These are phyloP conservation scores for Liopterus haemorrhoidalis DNA, from an alignment of 2,888 invertebrate species.

Conservation along the genomic window DNA sequence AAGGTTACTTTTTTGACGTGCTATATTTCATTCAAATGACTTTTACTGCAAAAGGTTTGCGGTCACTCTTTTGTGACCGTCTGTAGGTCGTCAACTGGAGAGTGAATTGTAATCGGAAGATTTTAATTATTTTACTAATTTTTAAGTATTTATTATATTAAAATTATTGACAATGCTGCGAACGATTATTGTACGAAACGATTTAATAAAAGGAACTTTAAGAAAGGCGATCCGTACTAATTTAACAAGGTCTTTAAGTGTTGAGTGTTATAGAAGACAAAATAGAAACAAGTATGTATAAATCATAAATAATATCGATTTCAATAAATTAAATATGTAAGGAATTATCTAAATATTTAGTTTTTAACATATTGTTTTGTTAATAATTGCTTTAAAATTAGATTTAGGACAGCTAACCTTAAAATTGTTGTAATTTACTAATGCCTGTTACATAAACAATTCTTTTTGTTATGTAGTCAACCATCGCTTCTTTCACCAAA, in stretches of 20 bases:
- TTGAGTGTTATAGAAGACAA: slow-evolving; percentile 58
- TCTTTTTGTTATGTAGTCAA: slow-evolving; percentile 19
- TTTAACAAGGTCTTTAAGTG: slow-evolving; percentile 54
- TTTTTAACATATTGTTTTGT: neutral
- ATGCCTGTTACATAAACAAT: slow-evolving; percentile 10
- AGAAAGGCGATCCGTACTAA: slow-evolving; percentile 56
- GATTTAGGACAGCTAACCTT: neutral
- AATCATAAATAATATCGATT: slow-evolving; percentile 10
- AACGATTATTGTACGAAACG: slow-evolving; percentile 64
- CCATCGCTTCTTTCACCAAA: slow-evolving; percentile 24
- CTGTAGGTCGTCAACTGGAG: slow-evolving; percentile 19
- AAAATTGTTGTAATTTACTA: neutral
- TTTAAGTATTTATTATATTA: slow-evolving; percentile 14
- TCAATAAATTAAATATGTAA: slow-evolving; percentile 1
- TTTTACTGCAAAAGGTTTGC: slow-evolving; percentile 12
- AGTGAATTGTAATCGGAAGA: slow-evolving; percentile 24
- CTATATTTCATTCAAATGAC: neutral
- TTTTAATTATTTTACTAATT: slow-evolving; percentile 14
- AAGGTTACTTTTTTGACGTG: neutral
- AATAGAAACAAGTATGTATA: slow-evolving; percentile 52
- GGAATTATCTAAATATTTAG: neutral
- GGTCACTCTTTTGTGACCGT: slow-evolving; percentile 23
- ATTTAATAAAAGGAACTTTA: slow-evolving; percentile 57
- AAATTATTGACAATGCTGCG: slow-evolving; percentile 59
- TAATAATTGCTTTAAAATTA: neutral